Evolutionary conservation across 2,888 invertebrate genomes (phyloP).

Genomic region (Salticus scenicus): DNA sequence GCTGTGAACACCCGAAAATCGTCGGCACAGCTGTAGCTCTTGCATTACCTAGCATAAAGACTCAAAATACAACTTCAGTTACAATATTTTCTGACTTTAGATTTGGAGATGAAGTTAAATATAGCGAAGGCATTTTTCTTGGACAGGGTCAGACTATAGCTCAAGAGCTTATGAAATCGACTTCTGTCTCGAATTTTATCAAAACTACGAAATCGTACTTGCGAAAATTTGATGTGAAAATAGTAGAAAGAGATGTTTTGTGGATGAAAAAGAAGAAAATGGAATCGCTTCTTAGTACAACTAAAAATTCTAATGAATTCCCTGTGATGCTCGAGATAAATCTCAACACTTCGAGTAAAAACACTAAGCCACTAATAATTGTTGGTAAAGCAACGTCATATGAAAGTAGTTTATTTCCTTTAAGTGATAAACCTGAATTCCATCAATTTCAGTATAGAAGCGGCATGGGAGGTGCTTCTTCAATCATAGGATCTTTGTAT

Average conservation of each 20-base stretch:
- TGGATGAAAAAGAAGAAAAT: constrained; percentile 13
- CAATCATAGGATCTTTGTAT: constrained; percentile 1
- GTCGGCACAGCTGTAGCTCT: constrained; percentile 15
- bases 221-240: background rate
- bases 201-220: background rate
- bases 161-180: constrained; percentile 4
- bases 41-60: background rate
- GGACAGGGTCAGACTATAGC: background rate
- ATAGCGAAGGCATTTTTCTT: background rate
- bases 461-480: constrained; percentile 17
- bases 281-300: background rate
- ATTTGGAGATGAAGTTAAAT: background rate
- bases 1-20: constrained; percentile 10
- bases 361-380: background rate
- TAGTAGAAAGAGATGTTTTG: background rate
- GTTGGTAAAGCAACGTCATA: constrained; percentile 21
- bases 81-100: background rate
- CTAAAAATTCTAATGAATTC: background rate
- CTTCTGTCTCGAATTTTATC: background rate
- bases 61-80: background rate
- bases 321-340: constrained; percentile 3
- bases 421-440: constrained; percentile 4
- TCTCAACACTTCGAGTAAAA: background rate
- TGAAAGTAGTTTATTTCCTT: background rate
- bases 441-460: background rate